phyloP scores from a whole-genome alignment of 2,797 vertebrate genomes.

The Tokudaia tokunoshimensis region DNA sequence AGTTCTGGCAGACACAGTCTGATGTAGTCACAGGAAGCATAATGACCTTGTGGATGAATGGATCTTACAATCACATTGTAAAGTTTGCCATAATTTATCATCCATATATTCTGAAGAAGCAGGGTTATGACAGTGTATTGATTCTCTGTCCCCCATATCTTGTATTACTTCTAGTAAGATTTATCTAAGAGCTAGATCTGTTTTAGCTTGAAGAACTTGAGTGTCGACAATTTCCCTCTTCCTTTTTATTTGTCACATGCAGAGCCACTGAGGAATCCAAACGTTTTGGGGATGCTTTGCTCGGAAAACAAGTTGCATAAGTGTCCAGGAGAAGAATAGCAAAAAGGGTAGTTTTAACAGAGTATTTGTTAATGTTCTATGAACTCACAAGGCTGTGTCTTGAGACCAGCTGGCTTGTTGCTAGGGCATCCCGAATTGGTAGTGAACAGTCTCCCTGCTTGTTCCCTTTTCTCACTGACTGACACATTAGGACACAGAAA shows the following conservation, averaged over 20 bases:
- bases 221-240: conserved; percentile 18
- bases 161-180: conserved; percentile 36
- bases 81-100: conserved; percentile 36
- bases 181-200: conserved; percentile 28
- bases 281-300: background rate
- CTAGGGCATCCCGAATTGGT: background rate
- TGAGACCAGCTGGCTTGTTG: background rate
- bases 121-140: background rate
- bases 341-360: background rate
- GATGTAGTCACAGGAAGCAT: background rate
- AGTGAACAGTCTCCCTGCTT: background rate
- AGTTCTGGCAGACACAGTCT: background rate
- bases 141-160: conserved; percentile 30
- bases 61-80: conserved; percentile 53
- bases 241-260: conserved; percentile 46
- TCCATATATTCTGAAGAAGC: conserved; percentile 46
- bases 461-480: background rate
- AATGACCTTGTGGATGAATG: background rate
- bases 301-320: background rate
- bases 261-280: background rate
- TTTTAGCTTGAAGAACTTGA: conserved; percentile 45
- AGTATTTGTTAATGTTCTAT: background rate
- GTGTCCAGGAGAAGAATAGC: background rate
- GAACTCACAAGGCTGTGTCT: background rate
- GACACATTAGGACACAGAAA: background rate